phyloP scores from a whole-genome alignment of 2,113 vertebrate genomes.

The Clarias macrocephalus region DNA sequence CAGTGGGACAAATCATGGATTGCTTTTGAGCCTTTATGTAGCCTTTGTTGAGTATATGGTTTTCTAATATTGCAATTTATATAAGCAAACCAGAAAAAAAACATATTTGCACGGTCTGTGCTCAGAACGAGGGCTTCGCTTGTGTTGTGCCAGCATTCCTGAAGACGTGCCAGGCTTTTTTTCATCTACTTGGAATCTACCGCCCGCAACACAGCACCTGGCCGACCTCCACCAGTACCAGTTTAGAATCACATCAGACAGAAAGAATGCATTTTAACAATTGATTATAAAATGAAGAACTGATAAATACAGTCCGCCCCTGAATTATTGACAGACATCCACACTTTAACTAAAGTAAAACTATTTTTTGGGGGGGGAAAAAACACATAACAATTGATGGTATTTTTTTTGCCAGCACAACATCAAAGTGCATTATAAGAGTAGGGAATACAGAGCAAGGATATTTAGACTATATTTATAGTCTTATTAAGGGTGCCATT shows the following conservation, averaged over 20 bases:
- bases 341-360: background rate
- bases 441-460: background rate
- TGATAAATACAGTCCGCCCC: background rate
- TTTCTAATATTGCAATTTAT: background rate
- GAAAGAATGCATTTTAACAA: background rate
- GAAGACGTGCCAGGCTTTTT: constrained; percentile 72
- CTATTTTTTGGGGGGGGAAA: background rate
- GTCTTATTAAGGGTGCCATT: background rate
- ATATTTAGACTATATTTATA: background rate
- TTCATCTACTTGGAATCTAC: constrained; percentile 79
- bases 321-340: background rate
- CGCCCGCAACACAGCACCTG: constrained; percentile 56
- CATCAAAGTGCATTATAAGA: background rate
- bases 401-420: background rate
- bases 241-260: constrained; percentile 46
- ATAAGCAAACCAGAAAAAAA: background rate
- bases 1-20: background rate
- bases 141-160: constrained; percentile 71
- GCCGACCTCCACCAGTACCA: constrained; percentile 53
- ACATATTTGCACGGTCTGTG: constrained; percentile 42
- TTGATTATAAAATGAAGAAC: background rate
- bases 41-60: background rate
- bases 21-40: background rate
- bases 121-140: constrained; percentile 65
- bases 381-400: background rate